Base-by-base conservation (phyloP, 1,140 invertebrate species). In the Drosophila azteca region DNA sequence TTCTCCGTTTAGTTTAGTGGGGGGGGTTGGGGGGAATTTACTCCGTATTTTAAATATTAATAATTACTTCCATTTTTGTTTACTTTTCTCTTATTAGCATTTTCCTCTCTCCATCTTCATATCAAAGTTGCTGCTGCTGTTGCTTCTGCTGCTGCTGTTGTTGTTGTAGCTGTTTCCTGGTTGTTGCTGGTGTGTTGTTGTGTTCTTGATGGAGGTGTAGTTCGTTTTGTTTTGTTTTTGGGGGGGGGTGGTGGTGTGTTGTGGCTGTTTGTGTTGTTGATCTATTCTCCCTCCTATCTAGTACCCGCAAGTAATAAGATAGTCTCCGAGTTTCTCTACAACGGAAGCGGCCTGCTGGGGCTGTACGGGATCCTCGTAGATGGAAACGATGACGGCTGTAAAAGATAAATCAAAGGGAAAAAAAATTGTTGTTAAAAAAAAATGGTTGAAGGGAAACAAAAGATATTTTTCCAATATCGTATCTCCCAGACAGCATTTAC, bases 291-390 rank as follows among this genome's bases (percentile, higher is more conserved):
- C 95, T 97, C 97, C 95, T 97, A 98, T 94, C 97, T 97, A 97
- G 95, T 97, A 98, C 94, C 97, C 96, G 94, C 96, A 97, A 93
- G 94, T 95, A 94, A 97, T 95, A 94, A 97, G 95, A 95, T 98
- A 97, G 93, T 98, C 97, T 94, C 97, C 97, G 94, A 98, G 94
- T 94, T 97, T 97, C 95, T 98, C 97, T 92, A 97, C 97, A 93
- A 97, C 96, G 80, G 96, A 97, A 92, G 97, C 97, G 91, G 96
- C 96, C 93, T 98, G 97, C 93, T 97, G 96, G 92, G 97, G 97
- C 93, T 97, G 96, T 93, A 97, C 97, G 90, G 97, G 97, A 93
- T 97, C 96, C 94, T 97, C 96, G 92, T 98, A 98, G 90, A 97
- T 94, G 92, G 96, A 96, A 92, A 98, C 95, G 92, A 98, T 96